phyloP scores from a whole-genome alignment of 1,140 invertebrate genomes.

The Pararge aegeria region DNA sequence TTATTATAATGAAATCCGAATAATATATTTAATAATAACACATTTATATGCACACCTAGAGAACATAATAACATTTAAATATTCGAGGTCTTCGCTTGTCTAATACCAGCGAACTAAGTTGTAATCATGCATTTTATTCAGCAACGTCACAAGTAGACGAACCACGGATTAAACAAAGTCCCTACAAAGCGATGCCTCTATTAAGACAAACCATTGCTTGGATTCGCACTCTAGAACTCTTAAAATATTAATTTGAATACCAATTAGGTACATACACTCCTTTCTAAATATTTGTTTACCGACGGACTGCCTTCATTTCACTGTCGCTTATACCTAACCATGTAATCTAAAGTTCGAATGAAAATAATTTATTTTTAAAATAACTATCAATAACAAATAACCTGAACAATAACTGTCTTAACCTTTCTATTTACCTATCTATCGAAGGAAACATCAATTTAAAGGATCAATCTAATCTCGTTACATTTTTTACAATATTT shows the following conservation, averaged over 20 bases:
- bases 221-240: background rate
- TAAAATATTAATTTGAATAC: background rate
- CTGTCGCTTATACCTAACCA: slow-evolving; percentile 33
- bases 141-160: too few species aligned
- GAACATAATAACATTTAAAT: background rate
- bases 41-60: background rate
- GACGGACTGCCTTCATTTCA: slow-evolving; percentile 29
- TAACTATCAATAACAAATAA: slow-evolving; percentile 52
- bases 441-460: slow-evolving; percentile 55
- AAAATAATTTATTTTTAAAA: slow-evolving; percentile 54
- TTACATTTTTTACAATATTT: slow-evolving; percentile 34
- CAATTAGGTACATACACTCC: background rate
- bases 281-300: slow-evolving; percentile 3
- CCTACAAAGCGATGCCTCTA: slow-evolving; percentile 18
- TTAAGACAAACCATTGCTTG: background rate
- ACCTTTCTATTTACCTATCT: slow-evolving; percentile 67
- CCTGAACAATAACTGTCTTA: slow-evolving; percentile 48
- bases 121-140: too few species aligned
- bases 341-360: slow-evolving; percentile 45
- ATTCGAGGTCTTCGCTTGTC: background rate
- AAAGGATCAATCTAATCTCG: slow-evolving; percentile 42
- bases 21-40: background rate
- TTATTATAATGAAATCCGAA: background rate
- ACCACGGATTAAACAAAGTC: background rate
- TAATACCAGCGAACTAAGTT: background rate